Evolutionary conservation across 2,113 vertebrate species (phyloP), one percentile per base, ranked within the genome.

Genomic region (Panthera leo): DNA sequence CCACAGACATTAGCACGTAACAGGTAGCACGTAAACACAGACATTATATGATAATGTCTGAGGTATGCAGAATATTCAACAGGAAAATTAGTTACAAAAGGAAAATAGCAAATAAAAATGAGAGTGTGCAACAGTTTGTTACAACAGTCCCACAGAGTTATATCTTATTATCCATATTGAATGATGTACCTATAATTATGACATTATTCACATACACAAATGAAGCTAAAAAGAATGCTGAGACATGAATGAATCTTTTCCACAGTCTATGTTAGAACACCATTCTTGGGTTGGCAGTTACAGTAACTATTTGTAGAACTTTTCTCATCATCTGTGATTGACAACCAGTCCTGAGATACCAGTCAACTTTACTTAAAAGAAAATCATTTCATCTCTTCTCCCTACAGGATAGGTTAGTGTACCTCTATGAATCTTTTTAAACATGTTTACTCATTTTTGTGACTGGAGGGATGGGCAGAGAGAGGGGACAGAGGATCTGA

Each of bases 61-160:
- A 78, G 6, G 92, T 92, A 92, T 42, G 11, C 21, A 96, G 48
- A 94, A 96, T 16, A 84, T 39, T 73, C 31, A 95, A 42, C 34
- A 94, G 84, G 61, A 97, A 95, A 97, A 70, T n/a, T 70, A 93
- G 76, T 85, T 91, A 83, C 16, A 85, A 86, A 9, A 88, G 45
- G 58, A 94, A 97, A 92, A 82, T 3, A 92, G 11, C 39, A 91
- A 97, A 53, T 78, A 92, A 93, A 95, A 95, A 45, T 7, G 25
- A 93, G 15, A 95, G 63, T 51, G 36, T 55, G 0, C 12, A 92
- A 51, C 25, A 75, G 79, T 83, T 89, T 85, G 23, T 58, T 94
- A 89, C 11, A 93, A 31, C 23, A 80, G 31, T 63, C 48, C 34
- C 34, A 83, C 0, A 91, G 63, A 91, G 42, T 82, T 94, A 87